These are phyloP conservation scores for Calonectris borealis DNA, from an alignment of 2,113 vertebrate species.

Conservation along the genomic window DNA sequence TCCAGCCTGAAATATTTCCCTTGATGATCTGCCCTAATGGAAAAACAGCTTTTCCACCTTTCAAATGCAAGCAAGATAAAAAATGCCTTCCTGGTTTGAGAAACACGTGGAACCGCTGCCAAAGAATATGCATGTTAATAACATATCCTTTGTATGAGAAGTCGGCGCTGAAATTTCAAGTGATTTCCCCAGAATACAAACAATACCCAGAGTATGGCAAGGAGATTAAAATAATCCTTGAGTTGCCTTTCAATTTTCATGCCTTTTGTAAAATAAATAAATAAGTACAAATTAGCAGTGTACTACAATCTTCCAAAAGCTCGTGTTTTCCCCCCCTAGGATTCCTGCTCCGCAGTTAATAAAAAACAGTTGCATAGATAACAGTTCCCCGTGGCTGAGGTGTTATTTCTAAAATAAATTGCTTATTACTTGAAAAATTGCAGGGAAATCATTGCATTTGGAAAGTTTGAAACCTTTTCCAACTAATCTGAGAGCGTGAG, in stretches of 20 bases:
- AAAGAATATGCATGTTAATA: slow-evolving; percentile 35
- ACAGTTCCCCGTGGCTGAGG: background rate
- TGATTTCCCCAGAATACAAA: slow-evolving; percentile 40
- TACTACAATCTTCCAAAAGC: background rate
- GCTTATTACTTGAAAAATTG: slow-evolving; percentile 42
- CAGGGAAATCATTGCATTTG: background rate
- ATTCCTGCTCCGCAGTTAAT: slow-evolving; percentile 23
- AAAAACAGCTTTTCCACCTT: slow-evolving; percentile 53
- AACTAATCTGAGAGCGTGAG: background rate
- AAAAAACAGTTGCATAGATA: slow-evolving; percentile 31
- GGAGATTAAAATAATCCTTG: slow-evolving; percentile 52
- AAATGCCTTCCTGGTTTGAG: slow-evolving; percentile 37
- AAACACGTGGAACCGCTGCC: slow-evolving; percentile 4
- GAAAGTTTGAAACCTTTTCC: slow-evolving; percentile 17
- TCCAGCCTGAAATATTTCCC: slow-evolving; percentile 51
- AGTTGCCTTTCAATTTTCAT: background rate
- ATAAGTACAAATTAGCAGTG: slow-evolving; percentile 23
- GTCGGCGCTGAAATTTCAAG: background rate
- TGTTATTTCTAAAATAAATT: slow-evolving; percentile 60
- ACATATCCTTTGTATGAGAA: slow-evolving; percentile 27
- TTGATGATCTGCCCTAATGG: slow-evolving; percentile 33
- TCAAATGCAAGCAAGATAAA: slow-evolving; percentile 50
- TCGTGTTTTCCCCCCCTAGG: background rate
- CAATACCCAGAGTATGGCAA: slow-evolving; percentile 4
- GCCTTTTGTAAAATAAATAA: slow-evolving; percentile 30